phyloP scores from a whole-genome alignment of 2,888 invertebrate species.

The Leucophenga montana region DNA sequence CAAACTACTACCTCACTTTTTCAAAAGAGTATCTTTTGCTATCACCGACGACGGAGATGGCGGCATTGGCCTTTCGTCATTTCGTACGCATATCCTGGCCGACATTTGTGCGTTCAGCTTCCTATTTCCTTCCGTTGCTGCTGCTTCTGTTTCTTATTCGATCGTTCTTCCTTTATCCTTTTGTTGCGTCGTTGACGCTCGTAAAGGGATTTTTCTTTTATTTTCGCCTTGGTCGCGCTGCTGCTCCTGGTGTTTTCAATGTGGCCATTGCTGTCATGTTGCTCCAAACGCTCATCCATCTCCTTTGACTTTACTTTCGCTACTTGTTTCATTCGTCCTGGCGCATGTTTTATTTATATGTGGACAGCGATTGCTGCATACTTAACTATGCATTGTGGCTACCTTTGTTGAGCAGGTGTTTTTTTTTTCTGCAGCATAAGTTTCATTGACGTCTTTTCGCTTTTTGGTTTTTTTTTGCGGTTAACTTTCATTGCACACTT shows the following conservation, averaged over 20 bases:
- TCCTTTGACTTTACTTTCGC: conserved; percentile 40
- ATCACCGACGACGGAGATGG: not conserved
- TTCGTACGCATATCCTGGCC: conserved; percentile 63
- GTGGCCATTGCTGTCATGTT: conserved; percentile 58
- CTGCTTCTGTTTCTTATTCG: conserved; percentile 1
- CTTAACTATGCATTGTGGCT: conserved; percentile 40
- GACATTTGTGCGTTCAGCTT: conserved; percentile 2
- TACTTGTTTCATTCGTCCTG: conserved; percentile 34
- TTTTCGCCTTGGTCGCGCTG: conserved; percentile 42
- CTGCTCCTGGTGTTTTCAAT: conserved; percentile 9
- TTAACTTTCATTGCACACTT: conserved; percentile 10
- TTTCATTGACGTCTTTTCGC: not conserved
- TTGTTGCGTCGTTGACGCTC: conserved; percentile 42
- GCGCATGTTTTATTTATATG: conserved; percentile 67
- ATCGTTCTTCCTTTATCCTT: conserved; percentile 16
- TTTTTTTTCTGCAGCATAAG: conserved; percentile 26
- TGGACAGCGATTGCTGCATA: conserved; percentile 50
- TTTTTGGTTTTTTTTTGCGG: conserved; percentile 7
- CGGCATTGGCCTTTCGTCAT: conserved; percentile 52
- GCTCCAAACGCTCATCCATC: conserved; percentile 67
- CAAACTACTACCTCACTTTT: not conserved
- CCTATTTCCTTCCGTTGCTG: conserved; percentile 3
- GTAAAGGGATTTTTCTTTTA: conserved; percentile 64
- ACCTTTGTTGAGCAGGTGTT: conserved; percentile 58
- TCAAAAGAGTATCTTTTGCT: not conserved